Percentiles rank a stretch among this genome's conserved stretches.
Conservation (phyloP, 2,797 vertebrate species). For the Pseudochirops cupreus region DNA sequence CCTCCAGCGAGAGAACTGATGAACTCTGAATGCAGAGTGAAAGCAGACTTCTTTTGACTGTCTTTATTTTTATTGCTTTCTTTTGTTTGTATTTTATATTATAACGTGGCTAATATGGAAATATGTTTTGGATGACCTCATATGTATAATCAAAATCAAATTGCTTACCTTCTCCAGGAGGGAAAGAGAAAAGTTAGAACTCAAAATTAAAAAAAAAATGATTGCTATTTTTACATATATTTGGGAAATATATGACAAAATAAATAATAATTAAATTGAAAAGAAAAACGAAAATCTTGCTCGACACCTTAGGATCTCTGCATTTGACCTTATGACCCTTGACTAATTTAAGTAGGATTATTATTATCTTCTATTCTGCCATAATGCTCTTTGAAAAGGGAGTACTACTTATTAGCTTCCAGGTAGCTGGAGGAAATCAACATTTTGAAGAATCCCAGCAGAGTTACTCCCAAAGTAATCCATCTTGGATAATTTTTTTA, state of each 20-base stretch:
- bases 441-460: neutral
- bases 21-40: neutral
- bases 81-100: neutral
- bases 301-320: neutral
- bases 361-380: neutral
- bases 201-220: neutral
- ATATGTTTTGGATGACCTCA: neutral
- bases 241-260: neutral
- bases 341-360: neutral
- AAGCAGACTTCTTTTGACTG: neutral
- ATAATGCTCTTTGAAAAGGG: neutral
- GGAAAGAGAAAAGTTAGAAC: neutral
- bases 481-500: neutral
- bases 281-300: neutral
- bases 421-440: neutral
- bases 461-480: neutral
- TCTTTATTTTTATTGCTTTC: neutral
- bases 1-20: neutral
- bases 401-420: neutral
- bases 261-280: neutral
- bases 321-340: neutral
- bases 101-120: neutral
- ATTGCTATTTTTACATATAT: neutral
- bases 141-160: neutral
- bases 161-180: neutral